Conservation (phyloP, 1,140 invertebrate genomes). For the Trichoplusia ni region DNA sequence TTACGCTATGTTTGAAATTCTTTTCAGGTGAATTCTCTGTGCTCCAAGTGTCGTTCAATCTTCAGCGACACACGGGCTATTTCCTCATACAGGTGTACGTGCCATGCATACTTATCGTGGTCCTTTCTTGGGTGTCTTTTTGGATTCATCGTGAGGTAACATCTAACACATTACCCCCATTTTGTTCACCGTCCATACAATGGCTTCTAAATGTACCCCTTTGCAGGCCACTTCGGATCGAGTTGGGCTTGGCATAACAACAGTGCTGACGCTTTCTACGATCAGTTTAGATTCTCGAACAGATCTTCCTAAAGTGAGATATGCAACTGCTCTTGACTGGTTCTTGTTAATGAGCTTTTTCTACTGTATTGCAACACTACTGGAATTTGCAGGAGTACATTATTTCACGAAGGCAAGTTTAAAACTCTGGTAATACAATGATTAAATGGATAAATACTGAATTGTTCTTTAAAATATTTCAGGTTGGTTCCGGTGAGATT, state of each 20-base stretch:
- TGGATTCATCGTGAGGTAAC: constrained; percentile 97
- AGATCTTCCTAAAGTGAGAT: constrained; percentile 95
- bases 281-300: constrained; percentile 95
- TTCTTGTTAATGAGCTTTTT: constrained; percentile 96
- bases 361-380: constrained; percentile 95
- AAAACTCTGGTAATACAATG: too few relatives aligned
- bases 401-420: constrained; percentile 95
- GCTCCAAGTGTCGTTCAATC: constrained; percentile 95
- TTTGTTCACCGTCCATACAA: constrained; percentile 1
- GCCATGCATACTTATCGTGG: constrained; percentile 96
- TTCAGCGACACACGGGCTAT: constrained; percentile 95
- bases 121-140: constrained; percentile 97
- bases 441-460: too few relatives aligned
- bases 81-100: constrained; percentile 97
- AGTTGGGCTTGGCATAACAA: constrained; percentile 91
- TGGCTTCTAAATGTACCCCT: not conserved
- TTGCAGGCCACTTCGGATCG: constrained; percentile 81
- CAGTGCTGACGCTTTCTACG: constrained; percentile 94
- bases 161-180: constrained; percentile 10
- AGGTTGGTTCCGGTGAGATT: constrained; percentile 92
- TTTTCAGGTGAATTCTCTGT: constrained; percentile 91
- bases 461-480: too few relatives aligned
- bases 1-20: not conserved
- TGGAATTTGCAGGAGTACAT: constrained; percentile 97
- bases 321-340: constrained; percentile 95